phyloP scores from a whole-genome alignment of 2,113 vertebrate species.

The Scomber colias region DNA sequence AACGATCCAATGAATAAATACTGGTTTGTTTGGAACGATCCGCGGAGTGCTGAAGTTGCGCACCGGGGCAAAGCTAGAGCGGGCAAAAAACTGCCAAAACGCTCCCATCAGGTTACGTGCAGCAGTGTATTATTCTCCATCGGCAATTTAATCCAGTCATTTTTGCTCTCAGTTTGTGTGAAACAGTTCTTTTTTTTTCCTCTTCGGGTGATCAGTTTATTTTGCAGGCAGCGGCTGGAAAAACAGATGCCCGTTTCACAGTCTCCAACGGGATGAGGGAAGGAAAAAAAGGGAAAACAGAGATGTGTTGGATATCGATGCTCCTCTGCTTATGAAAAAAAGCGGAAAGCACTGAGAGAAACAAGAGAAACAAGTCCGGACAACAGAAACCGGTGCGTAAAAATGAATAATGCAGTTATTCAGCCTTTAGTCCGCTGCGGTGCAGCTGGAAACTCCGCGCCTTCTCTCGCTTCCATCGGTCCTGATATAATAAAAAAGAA shows the following conservation, averaged over 20 bases:
- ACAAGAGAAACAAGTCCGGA: slow-evolving; percentile 33
- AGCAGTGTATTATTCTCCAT: slow-evolving; percentile 29
- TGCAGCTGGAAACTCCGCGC: slow-evolving; percentile 63
- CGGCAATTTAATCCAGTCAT: slow-evolving; percentile 23
- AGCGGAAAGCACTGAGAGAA: slow-evolving; percentile 19
- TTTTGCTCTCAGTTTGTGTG: not conserved
- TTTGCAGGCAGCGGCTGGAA: not conserved
- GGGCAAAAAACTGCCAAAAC: slow-evolving; percentile 20
- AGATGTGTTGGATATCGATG: not conserved
- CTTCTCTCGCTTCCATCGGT: slow-evolving; percentile 28
- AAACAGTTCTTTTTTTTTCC: slow-evolving; percentile 16
- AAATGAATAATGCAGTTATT: slow-evolving; percentile 75
- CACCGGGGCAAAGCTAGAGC: slow-evolving; percentile 45
- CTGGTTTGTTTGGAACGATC: slow-evolving; percentile 40
- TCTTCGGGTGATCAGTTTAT: slow-evolving; percentile 9
- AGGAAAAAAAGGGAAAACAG: not conserved
- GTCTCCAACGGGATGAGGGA: not conserved
- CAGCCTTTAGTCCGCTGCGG: slow-evolving; percentile 61
- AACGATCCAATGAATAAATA: slow-evolving; percentile 42
- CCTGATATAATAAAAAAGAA: not conserved
- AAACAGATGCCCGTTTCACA: slow-evolving; percentile 7
- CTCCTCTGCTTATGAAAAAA: not conserved
- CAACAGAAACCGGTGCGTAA: slow-evolving; percentile 64
- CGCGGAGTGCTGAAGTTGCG: slow-evolving; percentile 64
- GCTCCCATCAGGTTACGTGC: slow-evolving; percentile 52